Conservation (phyloP, 1,140 invertebrate genomes). For the Diachasmimorpha longicaudata region DNA sequence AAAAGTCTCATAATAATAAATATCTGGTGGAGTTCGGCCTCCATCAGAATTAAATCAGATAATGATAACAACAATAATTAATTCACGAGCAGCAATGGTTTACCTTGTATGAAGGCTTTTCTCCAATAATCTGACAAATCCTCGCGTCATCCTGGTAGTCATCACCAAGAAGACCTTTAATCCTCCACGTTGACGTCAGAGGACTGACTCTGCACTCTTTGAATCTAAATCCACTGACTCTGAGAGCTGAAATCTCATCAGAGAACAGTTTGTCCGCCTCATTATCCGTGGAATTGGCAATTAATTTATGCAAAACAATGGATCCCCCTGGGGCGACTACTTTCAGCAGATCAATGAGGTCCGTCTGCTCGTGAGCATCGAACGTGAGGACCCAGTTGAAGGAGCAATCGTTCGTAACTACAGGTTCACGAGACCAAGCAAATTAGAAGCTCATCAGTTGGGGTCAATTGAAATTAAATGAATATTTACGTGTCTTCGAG, state of each 20-base stretch:
- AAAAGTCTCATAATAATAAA: too few relatives aligned
- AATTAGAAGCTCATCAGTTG: background rate
- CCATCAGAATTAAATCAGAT: too few relatives aligned
- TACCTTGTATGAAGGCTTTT: slow-evolving; percentile 73
- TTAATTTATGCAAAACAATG: slow-evolving; percentile 43
- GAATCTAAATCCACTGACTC: slow-evolving; percentile 71
- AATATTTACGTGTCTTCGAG: background rate
- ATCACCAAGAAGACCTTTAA: slow-evolving; percentile 65
- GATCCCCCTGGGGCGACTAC: slow-evolving; percentile 67
- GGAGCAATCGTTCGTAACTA: background rate
- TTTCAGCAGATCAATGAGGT: slow-evolving; percentile 52
- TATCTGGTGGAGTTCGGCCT: too few relatives aligned
- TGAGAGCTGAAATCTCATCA: slow-evolving; percentile 63
- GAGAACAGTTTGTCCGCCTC: slow-evolving; percentile 45
- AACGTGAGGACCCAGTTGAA: background rate
- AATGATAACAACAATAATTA: too few relatives aligned
- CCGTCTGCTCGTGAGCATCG: slow-evolving; percentile 3
- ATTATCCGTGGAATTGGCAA: slow-evolving; percentile 20
- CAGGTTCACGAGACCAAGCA: background rate
- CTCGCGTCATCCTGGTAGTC: slow-evolving; percentile 62
- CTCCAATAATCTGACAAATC: slow-evolving; percentile 58
- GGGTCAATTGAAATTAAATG: background rate
- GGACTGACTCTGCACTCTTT: slow-evolving; percentile 43
- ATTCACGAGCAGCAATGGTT: too few relatives aligned
- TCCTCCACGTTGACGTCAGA: slow-evolving; percentile 56